Percentiles rank a stretch among this genome's conserved stretches.
phyloP scores from a whole-genome alignment of 2,888 invertebrate genomes.

The Apamea sordens region DNA sequence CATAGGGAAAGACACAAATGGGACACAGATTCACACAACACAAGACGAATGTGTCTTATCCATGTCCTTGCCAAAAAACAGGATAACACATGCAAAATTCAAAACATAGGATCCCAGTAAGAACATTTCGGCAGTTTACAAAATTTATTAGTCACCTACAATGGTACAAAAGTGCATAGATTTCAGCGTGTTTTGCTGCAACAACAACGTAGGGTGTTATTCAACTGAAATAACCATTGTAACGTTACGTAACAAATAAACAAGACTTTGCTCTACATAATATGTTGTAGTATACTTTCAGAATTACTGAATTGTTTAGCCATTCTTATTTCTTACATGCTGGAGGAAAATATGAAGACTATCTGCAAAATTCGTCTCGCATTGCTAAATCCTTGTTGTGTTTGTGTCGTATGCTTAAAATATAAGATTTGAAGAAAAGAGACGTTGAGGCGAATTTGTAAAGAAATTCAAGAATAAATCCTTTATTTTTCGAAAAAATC shows the following conservation, averaged over 20 bases:
- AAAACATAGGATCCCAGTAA: neutral
- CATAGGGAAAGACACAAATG: neutral
- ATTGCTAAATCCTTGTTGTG: neutral
- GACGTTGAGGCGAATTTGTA: neutral
- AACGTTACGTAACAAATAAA: constrained; percentile 46
- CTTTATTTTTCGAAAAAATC: neutral
- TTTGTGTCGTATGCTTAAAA: constrained; percentile 6
- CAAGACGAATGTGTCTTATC: neutral
- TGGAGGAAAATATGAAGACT: constrained; percentile 26
- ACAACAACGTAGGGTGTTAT: constrained; percentile 15
- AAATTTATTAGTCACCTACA: constrained; percentile 17
- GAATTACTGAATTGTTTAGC: constrained; percentile 26
- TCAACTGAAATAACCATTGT: constrained; percentile 1
- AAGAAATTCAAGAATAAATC: neutral
- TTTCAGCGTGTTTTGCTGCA: constrained; percentile 13
- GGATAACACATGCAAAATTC: neutral
- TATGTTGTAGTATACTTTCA: constrained; percentile 13
- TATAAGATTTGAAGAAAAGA: neutral
- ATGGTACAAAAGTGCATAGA: constrained; percentile 12
- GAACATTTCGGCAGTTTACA: neutral
- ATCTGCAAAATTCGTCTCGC: constrained; percentile 4
- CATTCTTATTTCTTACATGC: constrained; percentile 24
- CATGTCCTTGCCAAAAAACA: neutral
- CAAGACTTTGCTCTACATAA: constrained; percentile 28
- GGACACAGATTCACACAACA: neutral